Evolutionary conservation across 2,113 vertebrate genomes (phyloP).

Genomic region (Corythornis cristatus): DNA sequence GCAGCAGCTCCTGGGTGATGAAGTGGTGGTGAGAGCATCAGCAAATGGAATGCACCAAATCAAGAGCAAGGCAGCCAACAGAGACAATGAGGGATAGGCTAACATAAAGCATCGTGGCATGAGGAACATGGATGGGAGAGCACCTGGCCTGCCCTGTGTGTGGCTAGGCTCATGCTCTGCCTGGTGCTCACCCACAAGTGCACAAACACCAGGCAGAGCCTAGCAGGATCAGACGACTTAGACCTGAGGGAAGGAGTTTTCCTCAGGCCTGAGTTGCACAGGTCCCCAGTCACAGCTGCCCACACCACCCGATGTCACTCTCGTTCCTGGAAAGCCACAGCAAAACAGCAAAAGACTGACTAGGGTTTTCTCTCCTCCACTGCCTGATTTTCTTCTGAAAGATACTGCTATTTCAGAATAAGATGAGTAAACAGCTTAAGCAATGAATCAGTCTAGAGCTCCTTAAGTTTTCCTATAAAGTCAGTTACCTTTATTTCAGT

Average conservation of each 20-base stretch:
- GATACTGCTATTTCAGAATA: neutral
- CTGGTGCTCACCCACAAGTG: neutral
- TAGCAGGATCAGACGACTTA: accelerated
- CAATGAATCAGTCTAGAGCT: neutral
- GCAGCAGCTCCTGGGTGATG: neutral
- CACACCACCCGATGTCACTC: accelerated
- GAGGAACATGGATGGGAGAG: too few species aligned
- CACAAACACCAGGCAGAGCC: neutral
- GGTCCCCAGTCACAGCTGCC: neutral
- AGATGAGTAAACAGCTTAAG: neutral
- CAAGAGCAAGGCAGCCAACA: neutral
- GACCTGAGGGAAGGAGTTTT: neutral
- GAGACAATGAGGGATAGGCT: neutral
- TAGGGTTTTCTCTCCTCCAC: accelerated
- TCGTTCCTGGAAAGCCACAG: accelerated
- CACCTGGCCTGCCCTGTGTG: accelerated
- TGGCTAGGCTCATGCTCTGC: neutral
- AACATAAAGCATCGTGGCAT: accelerated
- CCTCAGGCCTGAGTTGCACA: neutral
- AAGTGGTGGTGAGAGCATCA: accelerated
- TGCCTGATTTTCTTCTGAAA: neutral
- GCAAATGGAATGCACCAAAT: too few species aligned
- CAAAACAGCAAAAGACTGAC: neutral
- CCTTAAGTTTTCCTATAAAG: neutral
- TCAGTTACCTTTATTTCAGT: neutral